Percentiles rank a stretch among this genome's conserved stretches.
Evolutionary conservation across 2,113 vertebrate genomes (phyloP).

Genomic region (Petroica traversi): DNA sequence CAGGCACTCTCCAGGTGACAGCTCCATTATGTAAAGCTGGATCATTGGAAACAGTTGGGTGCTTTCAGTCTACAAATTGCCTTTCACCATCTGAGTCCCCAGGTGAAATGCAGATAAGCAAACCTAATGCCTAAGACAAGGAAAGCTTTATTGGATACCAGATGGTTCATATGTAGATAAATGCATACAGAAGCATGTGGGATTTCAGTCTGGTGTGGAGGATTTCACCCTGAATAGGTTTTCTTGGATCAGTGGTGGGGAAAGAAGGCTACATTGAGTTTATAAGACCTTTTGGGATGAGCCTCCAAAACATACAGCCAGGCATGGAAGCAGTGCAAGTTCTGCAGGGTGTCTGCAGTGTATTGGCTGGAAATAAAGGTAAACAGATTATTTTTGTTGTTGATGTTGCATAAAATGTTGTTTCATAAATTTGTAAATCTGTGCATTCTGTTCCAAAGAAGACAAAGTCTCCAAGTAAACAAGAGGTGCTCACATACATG

Average conservation of each 20-base stretch:
- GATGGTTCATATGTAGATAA: background rate
- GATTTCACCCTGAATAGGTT: background rate
- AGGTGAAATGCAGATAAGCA: background rate
- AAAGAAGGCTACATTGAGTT: background rate
- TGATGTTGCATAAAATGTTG: background rate
- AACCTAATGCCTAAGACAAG: background rate
- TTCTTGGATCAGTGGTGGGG: background rate
- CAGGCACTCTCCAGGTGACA: background rate
- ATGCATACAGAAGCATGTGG: background rate
- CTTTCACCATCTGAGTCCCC: background rate
- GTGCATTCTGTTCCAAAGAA: background rate
- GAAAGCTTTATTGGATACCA: background rate
- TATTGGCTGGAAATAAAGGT: background rate
- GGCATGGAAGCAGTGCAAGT: background rate
- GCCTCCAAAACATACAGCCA: background rate
- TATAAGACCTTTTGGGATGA: background rate
- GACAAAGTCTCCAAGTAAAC: background rate
- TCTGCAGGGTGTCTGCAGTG: background rate
- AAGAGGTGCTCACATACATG: background rate
- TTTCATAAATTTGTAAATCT: background rate
- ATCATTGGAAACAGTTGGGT: background rate
- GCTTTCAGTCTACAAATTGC: background rate
- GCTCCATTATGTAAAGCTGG: background rate
- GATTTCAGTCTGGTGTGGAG: background rate
- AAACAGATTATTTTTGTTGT: background rate